Percentiles rank a stretch among this genome's conserved stretches.
Evolutionary conservation across 2,888 invertebrate genomes (phyloP).

Genomic region (Mechanitis mazaeus): DNA sequence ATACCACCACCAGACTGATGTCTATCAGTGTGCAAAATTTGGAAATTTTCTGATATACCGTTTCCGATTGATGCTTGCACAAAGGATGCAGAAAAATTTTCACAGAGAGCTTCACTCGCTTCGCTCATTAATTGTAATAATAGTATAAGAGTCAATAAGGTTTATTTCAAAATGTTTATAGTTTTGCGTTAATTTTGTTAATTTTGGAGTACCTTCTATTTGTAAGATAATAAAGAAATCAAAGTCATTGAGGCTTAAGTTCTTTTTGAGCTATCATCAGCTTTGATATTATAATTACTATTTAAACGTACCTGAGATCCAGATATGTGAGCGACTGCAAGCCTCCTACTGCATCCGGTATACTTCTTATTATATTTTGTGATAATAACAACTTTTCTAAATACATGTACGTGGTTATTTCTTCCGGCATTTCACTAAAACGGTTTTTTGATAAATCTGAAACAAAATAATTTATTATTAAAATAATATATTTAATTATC

Average conservation of each 20-base stretch:
- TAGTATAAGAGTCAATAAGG: not conserved
- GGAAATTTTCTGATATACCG: too few relatives aligned
- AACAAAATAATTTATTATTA: constrained; percentile 41
- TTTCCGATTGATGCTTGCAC: too few relatives aligned
- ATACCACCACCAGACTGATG: too few relatives aligned
- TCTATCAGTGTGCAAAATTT: too few relatives aligned
- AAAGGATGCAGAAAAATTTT: too few relatives aligned
- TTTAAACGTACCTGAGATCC: constrained; percentile 84
- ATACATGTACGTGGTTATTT: constrained; percentile 90
- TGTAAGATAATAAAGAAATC: not conserved
- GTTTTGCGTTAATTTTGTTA: not conserved
- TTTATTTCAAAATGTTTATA: not conserved
- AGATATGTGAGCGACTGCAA: constrained; percentile 92
- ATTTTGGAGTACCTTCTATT: not conserved
- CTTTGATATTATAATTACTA: constrained; percentile 9
- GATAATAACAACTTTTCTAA: constrained; percentile 92
- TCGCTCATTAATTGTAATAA: not conserved
- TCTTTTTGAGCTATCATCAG: too few relatives aligned
- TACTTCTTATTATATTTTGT: constrained; percentile 91
- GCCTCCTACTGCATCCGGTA: constrained; percentile 89
- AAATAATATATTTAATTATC: too few relatives aligned
- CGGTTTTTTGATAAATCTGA: constrained; percentile 76
- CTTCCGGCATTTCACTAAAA: constrained; percentile 92
- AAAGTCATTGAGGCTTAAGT: not conserved
- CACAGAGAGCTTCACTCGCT: too few relatives aligned